Conservation (phyloP, 2,888 invertebrate species). For the Scaptomyza tumidula region DNA sequence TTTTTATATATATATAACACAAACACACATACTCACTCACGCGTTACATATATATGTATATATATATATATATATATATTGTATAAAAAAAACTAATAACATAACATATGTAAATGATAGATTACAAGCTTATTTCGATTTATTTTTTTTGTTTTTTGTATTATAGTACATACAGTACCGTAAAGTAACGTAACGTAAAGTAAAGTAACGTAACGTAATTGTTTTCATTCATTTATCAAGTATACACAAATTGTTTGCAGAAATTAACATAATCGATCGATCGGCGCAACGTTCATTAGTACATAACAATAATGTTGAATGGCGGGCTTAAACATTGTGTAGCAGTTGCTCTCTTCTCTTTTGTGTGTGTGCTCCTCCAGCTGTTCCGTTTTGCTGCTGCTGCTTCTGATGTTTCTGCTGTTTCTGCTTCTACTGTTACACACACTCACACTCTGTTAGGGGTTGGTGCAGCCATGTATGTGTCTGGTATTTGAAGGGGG, state of each 20-base stretch:
- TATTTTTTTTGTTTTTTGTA: conserved; percentile 3
- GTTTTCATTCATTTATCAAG: background rate
- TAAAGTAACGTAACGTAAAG: conserved; percentile 8
- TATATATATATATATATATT: conserved; percentile 1
- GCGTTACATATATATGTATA: conserved; percentile 1
- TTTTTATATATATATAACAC: conserved; percentile 4
- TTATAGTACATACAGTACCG: conserved; percentile 1
- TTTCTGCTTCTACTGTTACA: conserved; percentile 5
- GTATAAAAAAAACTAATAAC: conserved; percentile 7
- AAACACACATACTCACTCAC: conserved; percentile 10
- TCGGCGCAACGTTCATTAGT: conserved; percentile 22
- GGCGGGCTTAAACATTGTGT: conserved; percentile 35
- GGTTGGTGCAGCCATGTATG: conserved; percentile 19
- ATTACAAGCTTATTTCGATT: conserved; percentile 20
- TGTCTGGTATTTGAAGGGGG: conserved; percentile 21
- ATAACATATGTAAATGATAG: conserved; percentile 23
- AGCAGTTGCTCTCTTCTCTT: conserved; percentile 1
- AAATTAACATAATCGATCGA: conserved; percentile 16
- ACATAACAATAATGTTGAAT: conserved; percentile 37
- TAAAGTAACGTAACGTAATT: conserved; percentile 6
- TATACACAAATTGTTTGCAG: conserved; percentile 32
- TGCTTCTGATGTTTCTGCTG: background rate
- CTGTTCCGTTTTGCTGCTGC: background rate
- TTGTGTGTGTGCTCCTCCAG: background rate
- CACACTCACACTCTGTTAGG: conserved; percentile 1